Conservation (phyloP, 2,888 invertebrate genomes). For the Ecliptopera silaceata region DNA sequence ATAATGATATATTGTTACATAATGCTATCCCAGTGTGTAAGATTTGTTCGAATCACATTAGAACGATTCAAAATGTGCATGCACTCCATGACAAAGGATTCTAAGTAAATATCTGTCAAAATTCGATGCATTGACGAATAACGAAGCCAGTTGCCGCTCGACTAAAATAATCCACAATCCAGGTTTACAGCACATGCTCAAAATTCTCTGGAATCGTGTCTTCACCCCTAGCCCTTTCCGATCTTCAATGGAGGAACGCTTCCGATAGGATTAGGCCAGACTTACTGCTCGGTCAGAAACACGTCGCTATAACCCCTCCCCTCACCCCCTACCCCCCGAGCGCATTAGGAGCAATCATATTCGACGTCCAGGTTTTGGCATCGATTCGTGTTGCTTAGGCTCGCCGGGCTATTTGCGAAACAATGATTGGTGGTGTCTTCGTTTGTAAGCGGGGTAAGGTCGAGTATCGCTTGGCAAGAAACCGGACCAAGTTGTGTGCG, state of each 20-base stretch:
- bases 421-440: slow-evolving; percentile 79
- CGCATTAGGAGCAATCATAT: slow-evolving; percentile 83
- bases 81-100: neutral
- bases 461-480: slow-evolving; percentile 46
- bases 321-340: slow-evolving; percentile 40
- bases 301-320: slow-evolving; percentile 65
- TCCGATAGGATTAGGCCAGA: slow-evolving; percentile 82
- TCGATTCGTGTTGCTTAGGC: slow-evolving; percentile 77
- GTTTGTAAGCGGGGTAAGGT: slow-evolving; percentile 58
- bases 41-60: too few species aligned
- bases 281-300: slow-evolving; percentile 82
- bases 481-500: neutral
- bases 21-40: too few species aligned
- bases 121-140: neutral
- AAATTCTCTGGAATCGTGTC: slow-evolving; percentile 58
- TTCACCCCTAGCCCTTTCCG: slow-evolving; percentile 59
- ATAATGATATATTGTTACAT: too few species aligned
- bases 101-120: neutral
- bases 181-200: slow-evolving; percentile 23
- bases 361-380: slow-evolving; percentile 82
- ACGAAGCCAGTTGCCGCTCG: neutral
- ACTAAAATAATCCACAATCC: slow-evolving; percentile 5
- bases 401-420: slow-evolving; percentile 72
- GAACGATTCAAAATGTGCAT: too few species aligned
- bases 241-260: slow-evolving; percentile 80